phyloP scores from a whole-genome alignment of 2,888 invertebrate species.

The Ectobius pallidus region DNA sequence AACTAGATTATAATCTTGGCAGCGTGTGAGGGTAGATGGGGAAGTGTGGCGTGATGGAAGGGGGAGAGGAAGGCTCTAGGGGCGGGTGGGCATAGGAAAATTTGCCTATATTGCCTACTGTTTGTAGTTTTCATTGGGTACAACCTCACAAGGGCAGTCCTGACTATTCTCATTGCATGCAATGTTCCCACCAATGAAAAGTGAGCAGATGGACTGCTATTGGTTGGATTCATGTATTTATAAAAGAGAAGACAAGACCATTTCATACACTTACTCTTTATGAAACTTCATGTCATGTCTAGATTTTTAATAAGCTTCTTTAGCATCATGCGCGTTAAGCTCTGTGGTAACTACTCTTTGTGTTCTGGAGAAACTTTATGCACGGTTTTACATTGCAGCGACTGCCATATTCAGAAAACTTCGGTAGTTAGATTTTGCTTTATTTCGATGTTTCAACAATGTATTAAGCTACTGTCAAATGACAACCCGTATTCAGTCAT shows the following conservation, averaged over 20 bases:
- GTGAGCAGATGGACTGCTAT: slow-evolving; percentile 24
- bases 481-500: too few relatives aligned
- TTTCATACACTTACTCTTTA: slow-evolving; percentile 18
- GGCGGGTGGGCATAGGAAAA: slow-evolving; percentile 2
- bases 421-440: too few relatives aligned
- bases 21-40: not conserved
- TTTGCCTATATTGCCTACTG: slow-evolving; percentile 25
- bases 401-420: too few relatives aligned
- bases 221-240: slow-evolving; percentile 20
- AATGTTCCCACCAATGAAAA: slow-evolving; percentile 34
- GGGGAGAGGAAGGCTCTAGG: not conserved
- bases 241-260: slow-evolving; percentile 13
- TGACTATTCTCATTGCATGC: slow-evolving; percentile 25
- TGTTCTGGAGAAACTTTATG: too few relatives aligned
- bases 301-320: slow-evolving; percentile 21
- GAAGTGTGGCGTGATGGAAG: not conserved
- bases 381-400: too few relatives aligned
- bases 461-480: too few relatives aligned
- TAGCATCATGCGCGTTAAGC: not conserved
- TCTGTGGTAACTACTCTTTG: too few relatives aligned
- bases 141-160: slow-evolving; percentile 21
- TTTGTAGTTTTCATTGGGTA: slow-evolving; percentile 24
- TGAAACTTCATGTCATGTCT: slow-evolving; percentile 13
- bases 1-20: slow-evolving; percentile 21
- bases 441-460: too few relatives aligned